Evolutionary conservation across 1,140 invertebrate genomes (phyloP), one percentile per base, ranked within the genome.

Genomic region (Drosophila busckii): DNA sequence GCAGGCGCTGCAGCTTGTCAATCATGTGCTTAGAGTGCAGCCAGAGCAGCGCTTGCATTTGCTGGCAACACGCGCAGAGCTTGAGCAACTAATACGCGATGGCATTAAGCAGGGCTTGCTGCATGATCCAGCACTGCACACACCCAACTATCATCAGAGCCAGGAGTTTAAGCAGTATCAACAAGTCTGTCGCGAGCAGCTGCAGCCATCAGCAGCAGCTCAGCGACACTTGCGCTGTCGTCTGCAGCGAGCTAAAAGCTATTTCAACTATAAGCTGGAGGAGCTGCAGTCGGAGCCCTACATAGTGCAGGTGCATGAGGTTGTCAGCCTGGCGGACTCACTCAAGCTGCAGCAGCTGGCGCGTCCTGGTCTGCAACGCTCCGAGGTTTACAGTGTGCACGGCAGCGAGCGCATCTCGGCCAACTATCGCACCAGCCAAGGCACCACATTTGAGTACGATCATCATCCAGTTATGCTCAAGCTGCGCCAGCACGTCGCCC

Each of bases 361-460:
- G 4, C 91, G 91, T 61, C 96, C 96, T 0, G 92, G 92, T 93
- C 75, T 87, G 5, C 58, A 61, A 12, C 61, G 84, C 3, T 86
- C 84, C 0, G 26, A 61, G 6, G 78, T 87, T n/a, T 68, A 78
- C 1, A 23, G 23, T 3, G 2, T 49, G 0, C 26, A 32, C 1
- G 55, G 45, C 4, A 25, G 31, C n/a, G 44, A 49, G 5, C 58
- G 9, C 13, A 50, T 52, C 1, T 34, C 71, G 1, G 68, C 75
- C 5, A 88, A 90, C 94, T 99, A 88, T 88, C 91, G 98, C 64
- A 98, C 99, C 76, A 98, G 96, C 85, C 99, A 99, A 89, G 98
- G 96, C 60, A 94, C 96, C 1, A 98, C 97, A 96, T 90, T 99
- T 13, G 93, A 93, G 63, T 93, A 94, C 62, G 88, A 92, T 2